Conservation (phyloP, 2,888 invertebrate genomes). For the Monochamus alternatus region DNA sequence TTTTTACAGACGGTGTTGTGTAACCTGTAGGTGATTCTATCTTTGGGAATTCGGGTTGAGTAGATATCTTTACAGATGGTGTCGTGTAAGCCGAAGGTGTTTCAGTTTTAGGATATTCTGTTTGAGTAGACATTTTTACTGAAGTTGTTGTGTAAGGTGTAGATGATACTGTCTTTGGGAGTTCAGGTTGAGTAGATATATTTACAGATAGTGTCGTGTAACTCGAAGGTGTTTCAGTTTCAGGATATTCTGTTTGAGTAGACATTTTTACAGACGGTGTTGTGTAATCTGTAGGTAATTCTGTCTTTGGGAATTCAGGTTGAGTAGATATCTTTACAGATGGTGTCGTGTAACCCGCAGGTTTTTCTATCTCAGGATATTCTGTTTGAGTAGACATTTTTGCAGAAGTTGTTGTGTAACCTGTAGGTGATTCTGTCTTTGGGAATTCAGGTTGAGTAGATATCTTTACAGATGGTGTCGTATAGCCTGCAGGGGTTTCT, state of each 20-base stretch:
- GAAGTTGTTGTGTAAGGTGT: neutral
- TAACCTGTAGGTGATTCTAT: neutral
- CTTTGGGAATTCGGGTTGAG: neutral
- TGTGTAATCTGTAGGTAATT: neutral
- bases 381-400: neutral
- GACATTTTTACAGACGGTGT: neutral
- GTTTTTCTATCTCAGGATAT: constrained; percentile 1
- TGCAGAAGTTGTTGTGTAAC: neutral
- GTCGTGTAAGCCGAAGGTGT: constrained; percentile 8
- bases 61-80: neutral
- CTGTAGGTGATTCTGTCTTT: constrained; percentile 17
- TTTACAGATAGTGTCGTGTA: neutral
- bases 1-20: neutral
- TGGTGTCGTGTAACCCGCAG: neutral
- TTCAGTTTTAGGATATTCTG: constrained; percentile 28
- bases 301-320: neutral
- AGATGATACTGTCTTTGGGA: neutral
- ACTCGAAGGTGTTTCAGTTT: constrained; percentile 3
- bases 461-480: neutral
- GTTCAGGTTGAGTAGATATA: constrained; percentile 5
- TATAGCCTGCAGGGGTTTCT: neutral
- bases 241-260: neutral
- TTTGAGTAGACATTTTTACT: neutral
- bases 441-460: neutral
- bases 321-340: neutral